These are phyloP conservation scores for Anoncus sp. DNA, from an alignment of 2,888 invertebrate species.

Conservation along the genomic window DNA sequence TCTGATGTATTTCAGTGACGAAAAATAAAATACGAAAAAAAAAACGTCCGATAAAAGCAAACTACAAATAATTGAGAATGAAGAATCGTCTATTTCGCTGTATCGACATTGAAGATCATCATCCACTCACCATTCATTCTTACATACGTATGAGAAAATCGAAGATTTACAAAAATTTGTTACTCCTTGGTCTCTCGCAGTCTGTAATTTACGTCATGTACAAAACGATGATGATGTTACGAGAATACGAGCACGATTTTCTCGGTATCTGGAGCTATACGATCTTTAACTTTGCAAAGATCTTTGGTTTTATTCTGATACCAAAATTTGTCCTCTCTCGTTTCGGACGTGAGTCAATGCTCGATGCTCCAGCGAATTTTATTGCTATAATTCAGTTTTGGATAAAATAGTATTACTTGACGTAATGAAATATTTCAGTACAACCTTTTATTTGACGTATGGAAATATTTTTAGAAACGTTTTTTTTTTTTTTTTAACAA, in stretches of 20 bases:
- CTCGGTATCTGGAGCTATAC: constrained; percentile 55
- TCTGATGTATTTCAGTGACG: neutral
- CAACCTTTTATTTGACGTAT: too few relatives aligned
- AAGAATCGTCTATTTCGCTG: constrained; percentile 29
- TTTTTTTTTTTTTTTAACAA: too few relatives aligned
- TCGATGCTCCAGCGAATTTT: neutral
- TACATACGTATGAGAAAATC: constrained; percentile 54
- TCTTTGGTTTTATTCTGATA: constrained; percentile 45
- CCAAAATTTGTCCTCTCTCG: constrained; percentile 40
- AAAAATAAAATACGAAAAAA: neutral
- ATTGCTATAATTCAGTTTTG: neutral
- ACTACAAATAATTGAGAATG: constrained; percentile 22
- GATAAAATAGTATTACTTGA: neutral
- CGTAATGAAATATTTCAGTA: neutral
- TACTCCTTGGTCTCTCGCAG: constrained; percentile 45
- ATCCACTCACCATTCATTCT: constrained; percentile 53
- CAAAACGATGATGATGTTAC: constrained; percentile 54
- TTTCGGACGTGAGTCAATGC: constrained; percentile 39
- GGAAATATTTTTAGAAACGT: too few relatives aligned
- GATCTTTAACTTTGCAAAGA: constrained; percentile 45
- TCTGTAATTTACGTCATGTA: constrained; percentile 39
- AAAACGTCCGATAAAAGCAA: neutral
- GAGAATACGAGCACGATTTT: constrained; percentile 60
- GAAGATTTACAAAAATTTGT: constrained; percentile 57
- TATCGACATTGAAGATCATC: constrained; percentile 27